A percentile compares a stretch with the other conserved stretches of the same genome.
Evolutionary conservation across 2,113 vertebrate genomes (phyloP).

Genomic region (Corythornis vintsioides): DNA sequence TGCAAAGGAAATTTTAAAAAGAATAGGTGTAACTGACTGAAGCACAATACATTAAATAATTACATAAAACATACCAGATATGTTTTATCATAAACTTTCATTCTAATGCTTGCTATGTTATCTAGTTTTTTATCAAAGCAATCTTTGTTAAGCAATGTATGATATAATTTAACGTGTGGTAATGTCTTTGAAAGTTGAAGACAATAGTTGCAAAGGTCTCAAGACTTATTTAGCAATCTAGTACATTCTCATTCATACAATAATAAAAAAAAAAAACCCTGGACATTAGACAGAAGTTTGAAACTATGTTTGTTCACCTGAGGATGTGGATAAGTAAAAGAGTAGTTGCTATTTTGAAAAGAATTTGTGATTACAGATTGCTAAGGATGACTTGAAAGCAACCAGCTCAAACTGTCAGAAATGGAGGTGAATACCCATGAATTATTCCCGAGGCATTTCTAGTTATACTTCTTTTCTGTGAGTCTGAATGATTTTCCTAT

Average conservation of each 20-base stretch:
- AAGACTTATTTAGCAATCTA: neutral
- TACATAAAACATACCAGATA: too few relatives aligned
- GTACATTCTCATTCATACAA: neutral
- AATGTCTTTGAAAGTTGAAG: neutral
- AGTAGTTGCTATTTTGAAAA: neutral
- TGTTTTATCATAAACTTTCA: neutral
- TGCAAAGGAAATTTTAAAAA: conserved; percentile 13
- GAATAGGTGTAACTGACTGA: neutral
- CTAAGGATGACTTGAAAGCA: conserved; percentile 29
- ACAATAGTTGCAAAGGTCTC: neutral
- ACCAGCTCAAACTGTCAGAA: neutral
- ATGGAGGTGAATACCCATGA: neutral
- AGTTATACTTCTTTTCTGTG: neutral
- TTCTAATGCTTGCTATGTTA: neutral
- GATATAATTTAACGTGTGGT: neutral
- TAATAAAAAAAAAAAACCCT: neutral
- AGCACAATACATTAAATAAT: neutral
- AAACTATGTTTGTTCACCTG: neutral
- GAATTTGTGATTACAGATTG: neutral
- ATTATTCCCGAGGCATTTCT: neutral
- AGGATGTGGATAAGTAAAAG: neutral
- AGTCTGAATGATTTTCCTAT: neutral
- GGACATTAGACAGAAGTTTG: neutral
- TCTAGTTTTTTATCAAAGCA: neutral
- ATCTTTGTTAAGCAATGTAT: neutral